Base-by-base conservation (phyloP, 2,888 invertebrate genomes). In the Polyommatus icarus region DNA sequence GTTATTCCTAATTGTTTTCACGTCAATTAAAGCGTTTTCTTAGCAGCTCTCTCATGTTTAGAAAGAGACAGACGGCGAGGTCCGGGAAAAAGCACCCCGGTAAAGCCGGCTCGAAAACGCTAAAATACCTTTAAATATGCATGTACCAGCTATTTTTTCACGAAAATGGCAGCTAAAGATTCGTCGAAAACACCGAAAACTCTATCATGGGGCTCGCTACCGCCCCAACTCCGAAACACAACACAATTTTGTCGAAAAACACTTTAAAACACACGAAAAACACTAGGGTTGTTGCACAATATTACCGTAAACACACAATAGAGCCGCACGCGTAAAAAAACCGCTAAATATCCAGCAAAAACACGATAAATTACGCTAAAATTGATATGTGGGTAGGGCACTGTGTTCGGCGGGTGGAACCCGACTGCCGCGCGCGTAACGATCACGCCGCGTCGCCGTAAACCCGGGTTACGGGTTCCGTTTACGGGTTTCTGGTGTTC, bases 341-440 rank as follows among this genome's bases (percentile, higher is more conserved):
- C 80, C 78, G 76, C 76, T 78, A 78, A 78, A 80, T 78, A 80
- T 78, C 77, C 79, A 78, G 77, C 76, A 81, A 81, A 79, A 81
- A 81, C 82, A 82, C 81, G 82, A 81, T 82, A 82, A 82, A 82
- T 83, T 83, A 83, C 82, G 79, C 81, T 80, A 81, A 83, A 83
- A 82, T 80, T 92, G 92, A 92, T 92, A 93, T 93, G 92, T 93
- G 87, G 89, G 84, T 87, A 85, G 91, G 91, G 90, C 89, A 88
- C 89, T 79, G 76, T 76, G 81, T 79, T 83, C 83, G 83, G 84
- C 82, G 85, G 90, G 91, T 91, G 91, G 77, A 84, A 78, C 80
- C 81, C 91, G 90, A 91, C 91, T 92, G 89, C 78, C 85, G 78
- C 79, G 80, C 83, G 59, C 59, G 59, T 67, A 67, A 67, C 67